A percentile compares a stretch with the other conserved stretches of the same genome.
Evolutionary conservation across 2,113 vertebrate genomes (phyloP).

Genomic region (Euleptes europaea): DNA sequence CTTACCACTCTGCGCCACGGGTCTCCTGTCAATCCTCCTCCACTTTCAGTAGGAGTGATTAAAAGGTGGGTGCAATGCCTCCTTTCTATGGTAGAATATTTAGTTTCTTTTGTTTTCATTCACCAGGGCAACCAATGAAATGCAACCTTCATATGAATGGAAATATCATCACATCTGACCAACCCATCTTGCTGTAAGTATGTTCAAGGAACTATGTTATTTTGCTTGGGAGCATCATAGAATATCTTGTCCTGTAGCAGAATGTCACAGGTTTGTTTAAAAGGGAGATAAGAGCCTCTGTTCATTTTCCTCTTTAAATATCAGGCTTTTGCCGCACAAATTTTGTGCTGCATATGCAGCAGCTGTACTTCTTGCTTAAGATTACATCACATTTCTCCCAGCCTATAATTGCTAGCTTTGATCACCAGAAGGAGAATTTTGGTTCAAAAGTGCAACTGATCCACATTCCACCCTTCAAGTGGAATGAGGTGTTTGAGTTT

Average conservation of each 20-base stretch:
- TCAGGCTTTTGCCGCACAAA: background rate
- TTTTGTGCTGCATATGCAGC: background rate
- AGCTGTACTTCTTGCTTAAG: background rate
- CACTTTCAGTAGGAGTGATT: background rate
- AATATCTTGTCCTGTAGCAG: background rate
- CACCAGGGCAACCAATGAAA: conserved; percentile 95
- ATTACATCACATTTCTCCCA: background rate
- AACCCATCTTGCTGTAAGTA: conserved; percentile 96
- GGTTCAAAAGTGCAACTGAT: background rate
- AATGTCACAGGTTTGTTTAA: background rate
- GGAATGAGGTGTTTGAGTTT: background rate
- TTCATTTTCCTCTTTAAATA: background rate
- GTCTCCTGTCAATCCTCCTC: too few species aligned
- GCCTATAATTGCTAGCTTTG: background rate
- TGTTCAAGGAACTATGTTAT: background rate
- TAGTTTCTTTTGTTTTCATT: conserved; percentile 6
- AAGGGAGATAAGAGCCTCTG: background rate
- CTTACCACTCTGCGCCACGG: too few species aligned
- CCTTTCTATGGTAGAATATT: background rate
- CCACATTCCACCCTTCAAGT: background rate
- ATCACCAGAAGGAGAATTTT: background rate
- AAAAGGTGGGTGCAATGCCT: background rate
- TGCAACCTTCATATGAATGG: conserved; percentile 98
- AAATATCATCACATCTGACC: conserved; percentile 96
- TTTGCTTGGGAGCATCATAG: too few species aligned